Percentiles rank a stretch among this genome's conserved stretches.
Evolutionary conservation across 2,113 vertebrate species (phyloP).

Genomic region (Epinephelus fuscoguttatus): DNA sequence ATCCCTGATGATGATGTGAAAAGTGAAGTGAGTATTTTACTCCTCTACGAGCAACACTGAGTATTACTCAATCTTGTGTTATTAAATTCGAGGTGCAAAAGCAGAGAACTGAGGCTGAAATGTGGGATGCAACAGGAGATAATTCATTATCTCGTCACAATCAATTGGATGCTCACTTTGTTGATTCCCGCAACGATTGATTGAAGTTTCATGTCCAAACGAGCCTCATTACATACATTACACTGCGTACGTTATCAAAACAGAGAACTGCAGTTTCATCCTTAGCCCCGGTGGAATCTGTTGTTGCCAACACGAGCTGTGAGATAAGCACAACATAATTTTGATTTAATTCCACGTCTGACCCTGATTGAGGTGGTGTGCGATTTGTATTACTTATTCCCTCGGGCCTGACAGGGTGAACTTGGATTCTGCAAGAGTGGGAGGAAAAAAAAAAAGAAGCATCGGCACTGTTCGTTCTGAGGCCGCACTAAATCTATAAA

Average conservation of each 20-base stretch:
- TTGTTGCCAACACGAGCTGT: slow-evolving; percentile 13
- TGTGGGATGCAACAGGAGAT: neutral
- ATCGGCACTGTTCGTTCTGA: neutral
- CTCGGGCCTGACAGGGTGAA: slow-evolving; percentile 23
- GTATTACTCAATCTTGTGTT: neutral
- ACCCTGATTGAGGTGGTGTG: slow-evolving; percentile 37
- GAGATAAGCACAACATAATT: slow-evolving; percentile 28
- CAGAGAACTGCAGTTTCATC: neutral
- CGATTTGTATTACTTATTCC: slow-evolving; percentile 34
- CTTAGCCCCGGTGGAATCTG: neutral
- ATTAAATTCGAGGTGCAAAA: neutral
- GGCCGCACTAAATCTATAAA: slow-evolving; percentile 20
- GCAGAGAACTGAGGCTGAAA: neutral
- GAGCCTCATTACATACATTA: neutral
- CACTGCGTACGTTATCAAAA: neutral
- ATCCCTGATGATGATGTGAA: slow-evolving; percentile 9
- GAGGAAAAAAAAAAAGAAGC: neutral
- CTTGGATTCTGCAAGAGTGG: slow-evolving; percentile 29
- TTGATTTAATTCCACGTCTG: slow-evolving; percentile 17
- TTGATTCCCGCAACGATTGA: neutral
- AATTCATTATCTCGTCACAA: neutral
- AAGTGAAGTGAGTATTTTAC: neutral
- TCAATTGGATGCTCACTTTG: neutral
- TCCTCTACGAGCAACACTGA: neutral
- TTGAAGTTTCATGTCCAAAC: neutral